A percentile compares a stretch with the other conserved stretches of the same genome.
Evolutionary conservation across 2,113 vertebrate species (phyloP).

Genomic region (Ploceus nigricollis): DNA sequence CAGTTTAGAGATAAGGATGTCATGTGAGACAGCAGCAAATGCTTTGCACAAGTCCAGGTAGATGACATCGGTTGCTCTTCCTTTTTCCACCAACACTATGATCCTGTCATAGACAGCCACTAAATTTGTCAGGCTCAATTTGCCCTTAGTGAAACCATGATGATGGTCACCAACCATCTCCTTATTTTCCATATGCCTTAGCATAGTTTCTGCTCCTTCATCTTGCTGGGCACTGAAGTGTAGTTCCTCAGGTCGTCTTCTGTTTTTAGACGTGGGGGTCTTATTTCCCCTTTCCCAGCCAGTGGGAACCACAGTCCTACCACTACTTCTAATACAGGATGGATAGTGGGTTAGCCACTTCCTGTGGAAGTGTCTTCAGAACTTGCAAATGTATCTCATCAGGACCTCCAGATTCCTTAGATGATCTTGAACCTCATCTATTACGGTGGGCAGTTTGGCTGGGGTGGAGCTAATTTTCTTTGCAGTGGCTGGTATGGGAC

Average conservation of each 20-base stretch:
- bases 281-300: background rate
- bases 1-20: background rate
- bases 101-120: background rate
- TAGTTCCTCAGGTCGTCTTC: background rate
- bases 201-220: background rate
- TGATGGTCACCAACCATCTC: background rate
- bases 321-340: background rate
- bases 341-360: background rate
- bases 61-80: background rate
- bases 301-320: background rate
- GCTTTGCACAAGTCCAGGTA: background rate
- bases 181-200: background rate
- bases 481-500: background rate
- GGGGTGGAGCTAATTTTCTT: background rate
- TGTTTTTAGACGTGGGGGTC: fast-evolving
- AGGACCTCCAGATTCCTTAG: background rate
- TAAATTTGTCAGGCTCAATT: background rate
- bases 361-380: background rate
- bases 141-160: background rate
- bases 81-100: background rate
- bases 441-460: fast-evolving
- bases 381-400: background rate
- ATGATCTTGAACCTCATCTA: background rate
- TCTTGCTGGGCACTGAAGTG: background rate
- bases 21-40: background rate